Percentiles rank a stretch among this genome's conserved stretches.
phyloP scores from a whole-genome alignment of 2,888 invertebrate species.

The Lycaena phlaeas region DNA sequence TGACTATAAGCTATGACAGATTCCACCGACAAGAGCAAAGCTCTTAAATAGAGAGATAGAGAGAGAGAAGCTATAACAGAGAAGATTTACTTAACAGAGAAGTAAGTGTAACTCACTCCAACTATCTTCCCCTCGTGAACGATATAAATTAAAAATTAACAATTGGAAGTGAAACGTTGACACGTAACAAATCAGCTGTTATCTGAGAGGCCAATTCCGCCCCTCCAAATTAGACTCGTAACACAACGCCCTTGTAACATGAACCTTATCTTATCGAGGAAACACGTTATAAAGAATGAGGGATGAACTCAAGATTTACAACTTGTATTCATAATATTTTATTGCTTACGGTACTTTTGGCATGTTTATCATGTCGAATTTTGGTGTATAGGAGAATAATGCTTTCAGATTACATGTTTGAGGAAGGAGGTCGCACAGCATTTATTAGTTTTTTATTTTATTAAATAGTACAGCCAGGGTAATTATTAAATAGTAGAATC shows the following conservation, averaged over 20 bases:
- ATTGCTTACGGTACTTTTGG: slow-evolving; percentile 14
- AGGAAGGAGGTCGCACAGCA: no score
- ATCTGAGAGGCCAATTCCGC: slow-evolving; percentile 11
- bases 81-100: no score
- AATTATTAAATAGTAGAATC: no score
- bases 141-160: slow-evolving; percentile 1
- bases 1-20: no score
- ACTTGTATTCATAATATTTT: slow-evolving; percentile 8
- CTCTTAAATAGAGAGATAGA: no score
- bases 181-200: slow-evolving; percentile 16
- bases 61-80: no score
- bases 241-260: slow-evolving; percentile 21
- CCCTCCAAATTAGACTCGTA: slow-evolving; percentile 20
- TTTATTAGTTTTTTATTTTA: no score
- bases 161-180: background rate
- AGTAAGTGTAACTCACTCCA: no score
- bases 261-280: slow-evolving; percentile 26
- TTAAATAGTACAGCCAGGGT: no score
- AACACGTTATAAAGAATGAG: slow-evolving; percentile 18
- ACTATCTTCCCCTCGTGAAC: no score
- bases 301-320: slow-evolving; percentile 18
- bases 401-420: no score
- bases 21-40: no score
- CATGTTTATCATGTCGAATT: background rate
- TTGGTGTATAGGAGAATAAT: background rate